phyloP scores from a whole-genome alignment of 2,797 vertebrate species.

The Tragelaphus oryx region DNA sequence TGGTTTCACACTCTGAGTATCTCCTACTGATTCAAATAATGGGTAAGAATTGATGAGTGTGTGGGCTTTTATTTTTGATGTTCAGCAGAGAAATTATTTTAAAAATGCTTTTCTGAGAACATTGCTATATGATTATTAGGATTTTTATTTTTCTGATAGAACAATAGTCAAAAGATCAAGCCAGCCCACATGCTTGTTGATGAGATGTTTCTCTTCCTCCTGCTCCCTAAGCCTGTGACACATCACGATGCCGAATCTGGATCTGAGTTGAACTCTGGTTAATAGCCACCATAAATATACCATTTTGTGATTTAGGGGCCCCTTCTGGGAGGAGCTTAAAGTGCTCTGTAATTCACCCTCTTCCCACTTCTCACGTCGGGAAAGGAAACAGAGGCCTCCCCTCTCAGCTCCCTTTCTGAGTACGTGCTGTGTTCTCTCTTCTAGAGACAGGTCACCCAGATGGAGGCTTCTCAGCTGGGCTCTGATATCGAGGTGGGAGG shows the following conservation, averaged over 20 bases:
- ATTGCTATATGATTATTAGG: conserved; percentile 67
- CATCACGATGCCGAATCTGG: conserved; percentile 35
- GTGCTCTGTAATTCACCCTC: neutral
- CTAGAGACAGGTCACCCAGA: neutral
- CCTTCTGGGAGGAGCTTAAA: neutral
- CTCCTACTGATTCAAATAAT: conserved; percentile 63
- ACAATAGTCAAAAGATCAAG: conserved; percentile 68
- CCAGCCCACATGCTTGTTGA: conserved; percentile 61
- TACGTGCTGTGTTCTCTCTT: neutral
- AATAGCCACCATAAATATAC: conserved; percentile 9
- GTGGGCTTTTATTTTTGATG: conserved; percentile 66
- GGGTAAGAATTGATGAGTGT: conserved; percentile 47
- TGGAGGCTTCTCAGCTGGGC: neutral
- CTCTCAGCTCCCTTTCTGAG: neutral
- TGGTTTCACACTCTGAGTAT: conserved; percentile 10
- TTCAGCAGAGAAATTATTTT: conserved; percentile 57
- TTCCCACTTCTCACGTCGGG: neutral
- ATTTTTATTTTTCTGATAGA: conserved; percentile 66
- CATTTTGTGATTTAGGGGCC: neutral
- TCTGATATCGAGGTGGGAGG: neutral
- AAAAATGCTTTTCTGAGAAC: conserved; percentile 61
- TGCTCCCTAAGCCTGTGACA: conserved; percentile 23
- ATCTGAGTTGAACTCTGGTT: conserved; percentile 4
- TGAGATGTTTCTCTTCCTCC: conserved; percentile 51
- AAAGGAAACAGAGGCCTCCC: neutral